A percentile compares a stretch with the other conserved stretches of the same genome.
These are phyloP conservation scores for Torymus aiolomorphi DNA, from an alignment of 2,888 invertebrate species.

Conservation along the genomic window DNA sequence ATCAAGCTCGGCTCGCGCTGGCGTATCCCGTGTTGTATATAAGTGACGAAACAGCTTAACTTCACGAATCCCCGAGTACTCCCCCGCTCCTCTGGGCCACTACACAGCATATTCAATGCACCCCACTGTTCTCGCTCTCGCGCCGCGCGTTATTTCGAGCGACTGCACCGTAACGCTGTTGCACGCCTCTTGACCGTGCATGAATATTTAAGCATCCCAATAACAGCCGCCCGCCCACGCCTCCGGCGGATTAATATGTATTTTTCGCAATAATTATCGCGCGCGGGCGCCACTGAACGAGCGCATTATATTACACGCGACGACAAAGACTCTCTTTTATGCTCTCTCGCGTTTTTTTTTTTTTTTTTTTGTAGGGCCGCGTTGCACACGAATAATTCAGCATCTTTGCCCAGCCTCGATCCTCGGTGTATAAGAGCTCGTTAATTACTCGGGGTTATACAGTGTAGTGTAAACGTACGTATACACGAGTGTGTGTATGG, in stretches of 20 bases:
- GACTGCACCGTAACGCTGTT: background rate
- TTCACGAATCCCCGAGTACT: too few species aligned
- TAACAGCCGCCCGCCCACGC: background rate
- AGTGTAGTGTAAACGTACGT: background rate
- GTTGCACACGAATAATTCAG: conserved; percentile 10
- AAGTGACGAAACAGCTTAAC: too few species aligned
- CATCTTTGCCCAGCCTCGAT: conserved; percentile 18
- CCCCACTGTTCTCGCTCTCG: too few species aligned
- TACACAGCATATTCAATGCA: too few species aligned
- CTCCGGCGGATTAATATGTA: conserved; percentile 10
- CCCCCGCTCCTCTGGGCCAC: too few species aligned
- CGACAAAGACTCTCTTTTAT: background rate
- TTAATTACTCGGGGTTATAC: conserved; percentile 21
- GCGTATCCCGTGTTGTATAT: too few species aligned
- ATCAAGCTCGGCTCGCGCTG: too few species aligned
- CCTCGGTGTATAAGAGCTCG: background rate
- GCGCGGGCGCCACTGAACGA: background rate
- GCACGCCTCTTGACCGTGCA: conserved; percentile 23
- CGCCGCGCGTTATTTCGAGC: background rate
- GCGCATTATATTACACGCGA: background rate
- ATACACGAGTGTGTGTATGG: background rate
- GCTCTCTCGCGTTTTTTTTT: background rate
- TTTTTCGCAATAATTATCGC: conserved; percentile 23
- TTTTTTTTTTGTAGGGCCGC: background rate
- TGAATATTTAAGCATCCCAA: conserved; percentile 45